Conservation (phyloP, 2,888 invertebrate species). For the Aspidiotus rigidus region DNA sequence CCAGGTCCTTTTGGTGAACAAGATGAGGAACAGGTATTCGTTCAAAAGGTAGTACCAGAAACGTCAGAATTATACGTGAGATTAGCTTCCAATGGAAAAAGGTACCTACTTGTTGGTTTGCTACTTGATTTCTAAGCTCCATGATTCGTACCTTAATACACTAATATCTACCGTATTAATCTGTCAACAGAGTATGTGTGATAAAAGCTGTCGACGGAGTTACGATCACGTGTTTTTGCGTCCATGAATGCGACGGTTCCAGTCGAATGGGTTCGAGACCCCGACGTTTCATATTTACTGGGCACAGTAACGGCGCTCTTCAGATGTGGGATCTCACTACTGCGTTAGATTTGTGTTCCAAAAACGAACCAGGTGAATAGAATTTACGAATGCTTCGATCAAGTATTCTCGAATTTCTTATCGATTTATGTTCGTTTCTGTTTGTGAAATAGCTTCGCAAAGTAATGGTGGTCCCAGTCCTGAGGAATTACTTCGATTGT, state of each 20-base stretch:
- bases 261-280: conserved; percentile 84
- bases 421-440: background rate
- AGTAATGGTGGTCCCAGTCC: conserved; percentile 83
- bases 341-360: conserved; percentile 67
- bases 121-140: too few relatives aligned
- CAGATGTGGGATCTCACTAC: conserved; percentile 99
- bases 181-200: conserved; percentile 66
- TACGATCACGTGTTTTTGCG: conserved; percentile 88
- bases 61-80: conserved; percentile 90
- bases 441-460: conserved; percentile 45
- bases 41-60: conserved; percentile 95
- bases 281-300: conserved; percentile 79
- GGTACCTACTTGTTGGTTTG: conserved; percentile 45
- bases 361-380: conserved; percentile 45
- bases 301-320: conserved; percentile 83
- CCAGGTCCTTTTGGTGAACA: conserved; percentile 92
- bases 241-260: conserved; percentile 95
- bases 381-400: background rate
- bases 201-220: conserved; percentile 91
- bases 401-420: background rate
- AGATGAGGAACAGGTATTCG: conserved; percentile 95
- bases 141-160: too few relatives aligned
- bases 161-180: too few relatives aligned
- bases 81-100: conserved; percentile 87
- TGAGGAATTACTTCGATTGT: conserved; percentile 76